Base-by-base conservation (phyloP, 2,888 invertebrate species). In the Kryphioiulus occultus region DNA sequence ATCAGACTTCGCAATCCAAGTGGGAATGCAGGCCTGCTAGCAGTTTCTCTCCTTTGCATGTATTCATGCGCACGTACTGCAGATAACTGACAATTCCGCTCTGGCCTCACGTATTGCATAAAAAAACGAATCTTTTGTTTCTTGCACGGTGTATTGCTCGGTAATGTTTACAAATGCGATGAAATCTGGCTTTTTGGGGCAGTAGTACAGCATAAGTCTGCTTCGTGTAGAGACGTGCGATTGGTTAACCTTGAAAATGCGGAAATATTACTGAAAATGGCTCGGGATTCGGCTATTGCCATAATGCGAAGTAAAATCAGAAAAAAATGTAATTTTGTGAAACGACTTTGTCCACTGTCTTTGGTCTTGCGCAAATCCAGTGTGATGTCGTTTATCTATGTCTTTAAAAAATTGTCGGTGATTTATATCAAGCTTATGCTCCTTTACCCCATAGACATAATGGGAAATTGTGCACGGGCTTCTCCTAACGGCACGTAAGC, bases 1-100 rank as follows among this genome's bases (percentile, higher is more conserved):
- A 68, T 68, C 22, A 68, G 59, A 68, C 59, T 68, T 53, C n/a
- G 59, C 59, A 68, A 68, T 68, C 59, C 59, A 68, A 22, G 22
- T 68, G 59, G 59, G 59, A 68, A 68, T 68, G 59, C 59, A 22
- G 22, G 22, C 59, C 59, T 22, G 1, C 9, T 22, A 68, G 59
- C 22, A 68, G 19, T 10, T 22, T 22, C 59, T 68, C 10, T 19
- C 59, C 22, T 68, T 68, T 68, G 59, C n/a, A 68, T 68, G 59
- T 68, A 68, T 68, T 68, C 59, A 68, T 26, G 59, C 22, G 59
- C 59, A 68, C 59, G 59, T 22, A 22, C 22, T 68, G 19, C 22
- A 9, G 59, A 68, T 68, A 19, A 68, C 59, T 68, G 59, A 68
- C 59, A 68, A 68, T 68, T 68, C 59, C 17, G 59, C 59, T 22